phyloP scores from a whole-genome alignment of 2,113 vertebrate genomes.

The Cheirogaleus medius region DNA sequence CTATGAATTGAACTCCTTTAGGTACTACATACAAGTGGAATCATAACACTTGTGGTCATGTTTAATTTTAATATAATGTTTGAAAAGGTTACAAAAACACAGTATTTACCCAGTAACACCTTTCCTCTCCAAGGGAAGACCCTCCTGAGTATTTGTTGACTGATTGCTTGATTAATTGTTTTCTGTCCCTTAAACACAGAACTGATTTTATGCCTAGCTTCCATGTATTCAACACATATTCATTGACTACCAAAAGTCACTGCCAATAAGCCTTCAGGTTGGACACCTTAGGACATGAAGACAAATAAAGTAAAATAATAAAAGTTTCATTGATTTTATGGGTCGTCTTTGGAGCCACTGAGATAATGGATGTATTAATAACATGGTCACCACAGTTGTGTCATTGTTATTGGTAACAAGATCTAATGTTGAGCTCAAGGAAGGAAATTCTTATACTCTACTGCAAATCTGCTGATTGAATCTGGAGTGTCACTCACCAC shows the following conservation, averaged over 20 bases:
- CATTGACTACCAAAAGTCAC: neutral
- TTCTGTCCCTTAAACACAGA: neutral
- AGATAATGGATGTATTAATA: neutral
- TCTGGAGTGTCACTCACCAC: too few species aligned
- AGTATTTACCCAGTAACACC: neutral
- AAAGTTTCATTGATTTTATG: neutral
- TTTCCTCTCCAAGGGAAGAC: neutral
- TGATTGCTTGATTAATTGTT: neutral
- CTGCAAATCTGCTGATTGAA: neutral
- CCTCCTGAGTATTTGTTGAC: neutral
- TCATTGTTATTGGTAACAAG: neutral
- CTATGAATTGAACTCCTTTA: neutral
- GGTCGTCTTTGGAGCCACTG: neutral
- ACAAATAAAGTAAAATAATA: neutral
- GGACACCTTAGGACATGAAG: neutral
- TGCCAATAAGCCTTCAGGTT: neutral
- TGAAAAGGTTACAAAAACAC: neutral
- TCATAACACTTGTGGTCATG: neutral
- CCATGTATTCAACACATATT: neutral
- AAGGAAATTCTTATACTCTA: neutral
- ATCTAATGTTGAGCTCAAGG: neutral
- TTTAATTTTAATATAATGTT: conserved; percentile 14
- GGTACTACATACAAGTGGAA: neutral
- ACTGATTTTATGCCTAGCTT: neutral
- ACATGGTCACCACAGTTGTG: neutral